These are phyloP conservation scores for Callorhinus ursinus DNA, from an alignment of 2,113 vertebrate species.

Conservation along the genomic window DNA sequence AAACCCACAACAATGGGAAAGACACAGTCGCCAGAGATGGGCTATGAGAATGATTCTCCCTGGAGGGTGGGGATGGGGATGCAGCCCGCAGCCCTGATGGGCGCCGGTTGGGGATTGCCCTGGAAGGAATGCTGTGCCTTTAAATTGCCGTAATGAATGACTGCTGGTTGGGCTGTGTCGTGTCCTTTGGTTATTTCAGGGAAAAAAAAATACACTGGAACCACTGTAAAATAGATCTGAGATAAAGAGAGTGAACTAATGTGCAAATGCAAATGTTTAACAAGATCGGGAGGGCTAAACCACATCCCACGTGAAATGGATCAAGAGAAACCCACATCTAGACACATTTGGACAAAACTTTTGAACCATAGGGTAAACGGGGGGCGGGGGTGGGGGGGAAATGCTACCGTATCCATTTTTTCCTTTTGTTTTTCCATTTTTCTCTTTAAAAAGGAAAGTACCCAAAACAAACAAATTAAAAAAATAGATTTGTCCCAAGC, in stretches of 20 bases:
- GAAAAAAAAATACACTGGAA: background rate
- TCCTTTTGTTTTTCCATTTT: background rate
- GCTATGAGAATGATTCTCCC: background rate
- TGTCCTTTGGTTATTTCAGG: background rate
- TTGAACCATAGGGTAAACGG: background rate
- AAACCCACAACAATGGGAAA: background rate
- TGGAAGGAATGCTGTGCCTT: background rate
- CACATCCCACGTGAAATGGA: background rate
- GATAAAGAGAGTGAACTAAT: background rate
- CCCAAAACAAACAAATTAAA: background rate
- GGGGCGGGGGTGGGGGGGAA: no score
- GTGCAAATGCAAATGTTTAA: background rate
- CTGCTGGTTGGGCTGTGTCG: background rate
- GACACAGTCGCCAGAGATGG: background rate
- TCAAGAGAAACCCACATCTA: background rate
- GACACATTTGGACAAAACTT: background rate
- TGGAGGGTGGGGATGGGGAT: background rate
- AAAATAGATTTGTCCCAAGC: background rate
- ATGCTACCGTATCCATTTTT: background rate
- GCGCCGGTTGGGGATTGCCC: background rate
- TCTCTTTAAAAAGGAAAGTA: background rate
- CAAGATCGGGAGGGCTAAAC: background rate
- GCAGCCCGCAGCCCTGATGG: background rate
- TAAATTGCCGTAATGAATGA: background rate
- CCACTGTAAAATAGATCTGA: background rate